These are phyloP conservation scores for Sphaerodactylus townsendi DNA, from an alignment of 2,113 vertebrate genomes.

Conservation along the genomic window DNA sequence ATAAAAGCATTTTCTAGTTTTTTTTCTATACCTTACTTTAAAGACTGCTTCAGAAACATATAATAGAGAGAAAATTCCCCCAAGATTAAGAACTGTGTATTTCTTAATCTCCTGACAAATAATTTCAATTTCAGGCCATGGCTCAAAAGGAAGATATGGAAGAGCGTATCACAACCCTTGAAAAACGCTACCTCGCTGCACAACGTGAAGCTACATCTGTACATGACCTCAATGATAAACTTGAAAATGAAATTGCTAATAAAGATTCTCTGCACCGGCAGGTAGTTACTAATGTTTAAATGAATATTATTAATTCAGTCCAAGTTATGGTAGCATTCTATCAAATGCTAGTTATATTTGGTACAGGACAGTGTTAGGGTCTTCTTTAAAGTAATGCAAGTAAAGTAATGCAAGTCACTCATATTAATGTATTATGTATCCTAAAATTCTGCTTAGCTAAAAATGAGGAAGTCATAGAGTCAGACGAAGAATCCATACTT, in stretches of 20 bases:
- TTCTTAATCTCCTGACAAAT: background rate
- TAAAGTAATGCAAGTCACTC: background rate
- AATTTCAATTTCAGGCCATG: slow-evolving; percentile 77
- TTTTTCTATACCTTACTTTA: background rate
- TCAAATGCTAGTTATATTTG: background rate
- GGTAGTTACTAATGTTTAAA: slow-evolving; percentile 68
- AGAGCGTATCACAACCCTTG: slow-evolving; percentile 96
- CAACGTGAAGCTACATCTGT: slow-evolving; percentile 97
- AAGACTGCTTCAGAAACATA: background rate
- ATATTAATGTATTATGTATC: too few species aligned
- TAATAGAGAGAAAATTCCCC: background rate
- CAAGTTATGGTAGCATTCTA: background rate
- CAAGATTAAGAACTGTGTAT: background rate
- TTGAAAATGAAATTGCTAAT: slow-evolving; percentile 97
- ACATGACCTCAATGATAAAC: slow-evolving; percentile 96
- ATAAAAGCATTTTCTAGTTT: background rate
- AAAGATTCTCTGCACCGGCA: slow-evolving; percentile 93
- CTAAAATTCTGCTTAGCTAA: too few species aligned
- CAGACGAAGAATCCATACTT: too few species aligned
- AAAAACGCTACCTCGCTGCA: slow-evolving; percentile 97
- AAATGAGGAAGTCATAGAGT: too few species aligned
- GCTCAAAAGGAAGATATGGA: slow-evolving; percentile 99
- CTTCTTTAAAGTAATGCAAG: background rate
- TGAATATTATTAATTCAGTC: background rate
- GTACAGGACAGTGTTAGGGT: background rate